phyloP scores from a whole-genome alignment of 2,113 vertebrate species.

The Rhegmatorhina hoffmannsi region DNA sequence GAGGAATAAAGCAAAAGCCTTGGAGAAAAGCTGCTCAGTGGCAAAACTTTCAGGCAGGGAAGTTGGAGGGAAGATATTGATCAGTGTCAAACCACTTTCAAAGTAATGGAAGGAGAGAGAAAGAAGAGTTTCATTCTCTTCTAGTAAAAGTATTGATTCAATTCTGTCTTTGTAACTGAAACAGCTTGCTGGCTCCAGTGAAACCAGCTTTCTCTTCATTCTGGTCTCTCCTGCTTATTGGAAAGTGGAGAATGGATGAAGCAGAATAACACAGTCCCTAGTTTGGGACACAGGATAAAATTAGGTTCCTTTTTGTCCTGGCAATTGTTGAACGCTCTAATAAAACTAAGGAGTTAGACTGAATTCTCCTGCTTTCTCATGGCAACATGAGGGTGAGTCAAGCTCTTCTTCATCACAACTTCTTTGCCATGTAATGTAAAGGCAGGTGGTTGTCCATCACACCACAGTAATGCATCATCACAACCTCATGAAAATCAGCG shows the following conservation, averaged over 20 bases:
- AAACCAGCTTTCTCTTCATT: not conserved
- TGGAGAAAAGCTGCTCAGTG: not conserved
- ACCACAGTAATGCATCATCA: not conserved
- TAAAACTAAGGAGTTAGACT: not conserved
- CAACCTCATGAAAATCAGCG: not conserved
- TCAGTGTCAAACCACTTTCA: not conserved
- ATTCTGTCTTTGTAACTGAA: not conserved
- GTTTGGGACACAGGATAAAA: not conserved
- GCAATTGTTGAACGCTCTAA: not conserved
- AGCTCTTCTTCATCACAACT: not conserved
- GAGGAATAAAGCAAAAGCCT: not conserved
- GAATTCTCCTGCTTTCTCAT: not conserved
- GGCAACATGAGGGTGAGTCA: not conserved
- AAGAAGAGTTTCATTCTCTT: not conserved
- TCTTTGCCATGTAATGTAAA: not conserved
- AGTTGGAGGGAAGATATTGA: not conserved
- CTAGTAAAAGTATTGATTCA: conserved; percentile 20
- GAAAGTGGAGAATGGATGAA: not conserved
- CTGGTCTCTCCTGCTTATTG: not conserved
- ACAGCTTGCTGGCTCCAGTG: not conserved
- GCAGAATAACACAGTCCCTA: not conserved
- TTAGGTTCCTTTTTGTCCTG: not conserved
- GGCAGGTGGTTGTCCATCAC: not conserved
- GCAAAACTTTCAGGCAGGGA: not conserved
- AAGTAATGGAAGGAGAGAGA: not conserved